A percentile compares a stretch with the other conserved stretches of the same genome.
Conservation (phyloP, 2,888 invertebrate genomes). For the Drosophila rellima region DNA sequence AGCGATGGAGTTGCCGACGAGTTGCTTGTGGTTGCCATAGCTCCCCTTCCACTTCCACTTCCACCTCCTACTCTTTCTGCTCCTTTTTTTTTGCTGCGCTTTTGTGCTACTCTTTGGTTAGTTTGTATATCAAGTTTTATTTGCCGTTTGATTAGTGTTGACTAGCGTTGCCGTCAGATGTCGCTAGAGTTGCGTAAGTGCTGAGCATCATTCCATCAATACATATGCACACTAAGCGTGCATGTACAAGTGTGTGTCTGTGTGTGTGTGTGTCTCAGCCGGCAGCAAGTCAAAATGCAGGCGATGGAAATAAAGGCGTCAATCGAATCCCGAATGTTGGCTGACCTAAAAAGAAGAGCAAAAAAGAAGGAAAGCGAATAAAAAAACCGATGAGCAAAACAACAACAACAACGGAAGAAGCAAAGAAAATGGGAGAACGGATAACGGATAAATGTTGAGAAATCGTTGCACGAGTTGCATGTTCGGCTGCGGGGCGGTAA, state of each 20-base stretch:
- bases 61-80: not conserved
- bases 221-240: constrained; percentile 5
- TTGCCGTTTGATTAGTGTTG: constrained; percentile 16
- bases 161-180: constrained; percentile 40
- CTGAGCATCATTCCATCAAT: constrained; percentile 30
- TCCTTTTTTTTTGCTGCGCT: not conserved
- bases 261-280: constrained; percentile 22
- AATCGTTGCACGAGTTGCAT: constrained; percentile 35
- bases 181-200: constrained; percentile 58
- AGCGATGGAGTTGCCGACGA: constrained; percentile 63
- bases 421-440: constrained; percentile 22
- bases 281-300: constrained; percentile 35
- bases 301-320: constrained; percentile 40
- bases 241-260: constrained; percentile 1
- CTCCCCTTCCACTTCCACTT: not conserved
- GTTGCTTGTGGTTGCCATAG: constrained; percentile 48
- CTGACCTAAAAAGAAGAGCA: constrained; percentile 53
- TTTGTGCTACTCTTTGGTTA: not conserved
- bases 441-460: constrained; percentile 33
- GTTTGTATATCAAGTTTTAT: not conserved
- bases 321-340: constrained; percentile 46
- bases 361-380: constrained; percentile 8
- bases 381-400: constrained; percentile 16
- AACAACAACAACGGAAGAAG: constrained; percentile 12
- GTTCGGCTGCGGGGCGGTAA: not conserved